Evolutionary conservation across 2,888 invertebrate genomes (phyloP).

Genomic region (Polyommatus icarus): DNA sequence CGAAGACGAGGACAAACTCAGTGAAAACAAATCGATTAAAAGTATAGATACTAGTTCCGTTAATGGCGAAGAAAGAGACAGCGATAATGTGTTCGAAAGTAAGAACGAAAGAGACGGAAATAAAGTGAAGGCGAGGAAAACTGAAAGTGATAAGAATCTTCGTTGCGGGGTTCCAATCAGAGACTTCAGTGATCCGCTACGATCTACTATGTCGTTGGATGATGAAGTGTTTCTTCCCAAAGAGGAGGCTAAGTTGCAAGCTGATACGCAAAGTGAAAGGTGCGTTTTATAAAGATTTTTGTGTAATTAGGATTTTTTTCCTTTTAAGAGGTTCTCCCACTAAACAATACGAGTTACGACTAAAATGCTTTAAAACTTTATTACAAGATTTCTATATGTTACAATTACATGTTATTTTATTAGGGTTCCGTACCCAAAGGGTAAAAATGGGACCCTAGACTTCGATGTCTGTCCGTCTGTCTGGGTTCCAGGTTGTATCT

Average conservation of each 20-base stretch:
- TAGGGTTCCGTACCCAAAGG: too few species aligned
- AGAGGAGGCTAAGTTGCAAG: constrained; percentile 62
- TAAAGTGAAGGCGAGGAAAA: constrained; percentile 49
- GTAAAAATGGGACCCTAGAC: too few species aligned
- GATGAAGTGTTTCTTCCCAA: constrained; percentile 74
- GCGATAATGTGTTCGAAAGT: constrained; percentile 37
- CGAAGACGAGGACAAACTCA: constrained; percentile 4
- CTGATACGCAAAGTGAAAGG: constrained; percentile 69
- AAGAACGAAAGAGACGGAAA: neutral
- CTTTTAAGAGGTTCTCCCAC: neutral
- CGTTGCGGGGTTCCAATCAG: constrained; percentile 81
- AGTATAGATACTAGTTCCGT: constrained; percentile 30
- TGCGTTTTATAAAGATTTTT: constrained; percentile 43
- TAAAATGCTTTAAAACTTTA: too few species aligned
- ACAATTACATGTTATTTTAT: too few species aligned
- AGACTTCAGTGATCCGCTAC: constrained; percentile 92
- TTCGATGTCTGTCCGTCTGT: too few species aligned
- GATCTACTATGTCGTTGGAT: constrained; percentile 70
- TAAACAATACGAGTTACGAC: too few species aligned
- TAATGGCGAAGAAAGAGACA: constrained; percentile 36
- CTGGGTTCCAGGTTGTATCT: too few species aligned
- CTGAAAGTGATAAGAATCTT: constrained; percentile 64
- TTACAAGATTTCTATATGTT: too few species aligned
- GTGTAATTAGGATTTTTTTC: neutral
- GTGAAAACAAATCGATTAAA: constrained; percentile 4